Base-by-base conservation (phyloP, 2,888 invertebrate species). In the Leptopilina syphax region DNA sequence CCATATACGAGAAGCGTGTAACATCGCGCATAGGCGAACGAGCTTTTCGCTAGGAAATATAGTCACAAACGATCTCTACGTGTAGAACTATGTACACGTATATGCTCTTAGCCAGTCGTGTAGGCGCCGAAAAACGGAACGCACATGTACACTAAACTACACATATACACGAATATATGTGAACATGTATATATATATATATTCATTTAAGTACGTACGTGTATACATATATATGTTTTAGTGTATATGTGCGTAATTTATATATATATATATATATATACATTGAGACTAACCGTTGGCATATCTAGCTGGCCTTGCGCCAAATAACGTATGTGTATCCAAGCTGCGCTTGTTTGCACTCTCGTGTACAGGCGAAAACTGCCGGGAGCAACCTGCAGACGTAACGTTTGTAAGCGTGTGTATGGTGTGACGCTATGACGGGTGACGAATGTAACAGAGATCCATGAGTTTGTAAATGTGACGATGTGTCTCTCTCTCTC, bases 281-380 rank as follows among this genome's bases (percentile, higher is more conserved):
- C 12, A 50, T 50, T 50, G 80, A 80, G 77, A 65, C 41, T 41
- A 79, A 81, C 77, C 80, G 82, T 83, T 80, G 79, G 80, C 84
- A 81, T 85, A 84, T 85, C 84, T 86, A 86, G 87, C 86, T 89
- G 90, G 90, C 86, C 81, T 79, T 73, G 81, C 68, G 90, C 89
- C 90, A 90, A 89, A 89, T 88, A 88, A 88, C 87, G 86, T 85
- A 84, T 82, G 85, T 84, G 83, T 84, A 83, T 82, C 77, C 80
- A 81, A 79, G 82, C 85, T 83, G 79, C 84, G 81, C 84, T 85
- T 85, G 84, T 86, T 87, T 86, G 84, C 85, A 65, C 81, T 81
- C 79, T 81, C 79, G 77, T 82, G 84, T 80, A 77, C 12, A 50
- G 50, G 78, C 80, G 79, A 84, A 82, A 82, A 80, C 82, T 82